Percentiles rank a stretch among this genome's conserved stretches.
Conservation (phyloP, 1,140 invertebrate genomes). For the Drosophila eugracilis region DNA sequence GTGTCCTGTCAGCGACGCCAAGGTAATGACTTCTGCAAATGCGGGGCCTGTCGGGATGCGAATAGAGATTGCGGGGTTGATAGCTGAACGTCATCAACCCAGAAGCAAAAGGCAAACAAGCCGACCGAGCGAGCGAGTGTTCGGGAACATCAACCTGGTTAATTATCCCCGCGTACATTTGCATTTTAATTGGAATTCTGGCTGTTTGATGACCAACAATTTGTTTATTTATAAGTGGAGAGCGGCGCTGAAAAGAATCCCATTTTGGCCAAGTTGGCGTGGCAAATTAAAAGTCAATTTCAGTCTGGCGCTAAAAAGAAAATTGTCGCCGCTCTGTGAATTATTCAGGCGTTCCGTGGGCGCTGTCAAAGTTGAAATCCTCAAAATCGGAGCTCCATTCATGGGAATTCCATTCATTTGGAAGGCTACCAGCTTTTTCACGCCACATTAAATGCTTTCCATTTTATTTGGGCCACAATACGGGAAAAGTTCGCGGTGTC, state of each 20-base stretch:
- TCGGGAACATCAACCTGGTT: slow-evolving; percentile 19
- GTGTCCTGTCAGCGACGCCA: slow-evolving; percentile 33
- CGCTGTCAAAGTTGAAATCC: slow-evolving; percentile 36
- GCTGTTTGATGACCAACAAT: slow-evolving; percentile 52
- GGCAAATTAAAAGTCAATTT: slow-evolving; percentile 69
- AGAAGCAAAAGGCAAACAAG: not conserved
- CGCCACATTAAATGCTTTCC: slow-evolving; percentile 65
- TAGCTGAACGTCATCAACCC: slow-evolving; percentile 4
- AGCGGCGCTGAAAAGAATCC: slow-evolving; percentile 1
- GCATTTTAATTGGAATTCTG: slow-evolving; percentile 69
- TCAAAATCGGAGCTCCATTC: slow-evolving; percentile 22
- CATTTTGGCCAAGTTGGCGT: slow-evolving; percentile 22
- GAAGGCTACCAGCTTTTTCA: slow-evolving; percentile 61
- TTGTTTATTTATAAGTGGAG: slow-evolving; percentile 54
- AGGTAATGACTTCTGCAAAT: slow-evolving; percentile 47
- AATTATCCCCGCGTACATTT: slow-evolving; percentile 53
- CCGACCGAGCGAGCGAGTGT: slow-evolving; percentile 7
- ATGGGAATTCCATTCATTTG: slow-evolving; percentile 36
- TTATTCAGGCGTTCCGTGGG: slow-evolving; percentile 46
- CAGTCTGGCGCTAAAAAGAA: slow-evolving; percentile 15
- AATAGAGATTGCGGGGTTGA: slow-evolving; percentile 3
- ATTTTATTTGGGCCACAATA: slow-evolving; percentile 37
- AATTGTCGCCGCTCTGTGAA: slow-evolving; percentile 35
- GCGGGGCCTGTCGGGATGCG: slow-evolving; percentile 15
- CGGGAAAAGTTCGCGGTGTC: slow-evolving; percentile 36